A percentile compares a stretch with the other conserved stretches of the same genome.
phyloP scores from a whole-genome alignment of 2,797 vertebrate species.

The Borostomias antarcticus region DNA sequence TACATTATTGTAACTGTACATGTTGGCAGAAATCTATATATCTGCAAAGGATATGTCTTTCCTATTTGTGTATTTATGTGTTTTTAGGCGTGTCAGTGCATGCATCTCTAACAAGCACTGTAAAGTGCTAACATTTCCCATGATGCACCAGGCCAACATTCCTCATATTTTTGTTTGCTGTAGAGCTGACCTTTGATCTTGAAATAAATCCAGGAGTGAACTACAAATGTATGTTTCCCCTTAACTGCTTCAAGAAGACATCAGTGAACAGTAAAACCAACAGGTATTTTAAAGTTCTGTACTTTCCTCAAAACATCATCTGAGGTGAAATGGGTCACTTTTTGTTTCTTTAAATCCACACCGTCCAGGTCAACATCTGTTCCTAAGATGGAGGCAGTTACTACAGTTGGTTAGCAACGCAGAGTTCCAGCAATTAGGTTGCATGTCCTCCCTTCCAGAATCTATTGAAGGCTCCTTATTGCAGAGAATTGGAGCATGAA shows the following conservation, averaged over 20 bases:
- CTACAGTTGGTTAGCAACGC: too few relatives aligned
- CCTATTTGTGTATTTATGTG: slow-evolving; percentile 4
- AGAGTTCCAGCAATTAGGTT: too few relatives aligned
- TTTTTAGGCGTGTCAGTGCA: slow-evolving; percentile 18
- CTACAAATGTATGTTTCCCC: too few relatives aligned
- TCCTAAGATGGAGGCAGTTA: too few relatives aligned
- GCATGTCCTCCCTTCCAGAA: slow-evolving; percentile 42
- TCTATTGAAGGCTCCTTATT: slow-evolving; percentile 51
- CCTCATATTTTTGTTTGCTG: slow-evolving; percentile 1
- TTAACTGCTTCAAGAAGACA: too few relatives aligned
- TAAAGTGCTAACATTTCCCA: slow-evolving; percentile 26
- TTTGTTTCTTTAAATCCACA: too few relatives aligned
- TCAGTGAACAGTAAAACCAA: too few relatives aligned
- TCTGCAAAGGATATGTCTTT: not conserved
- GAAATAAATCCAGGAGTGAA: slow-evolving; percentile 25
- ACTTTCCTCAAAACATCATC: too few relatives aligned
- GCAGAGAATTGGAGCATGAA: slow-evolving; percentile 71
- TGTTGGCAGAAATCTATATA: not conserved
- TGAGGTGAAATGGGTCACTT: too few relatives aligned
- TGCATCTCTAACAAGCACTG: slow-evolving; percentile 3
- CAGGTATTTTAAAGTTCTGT: too few relatives aligned
- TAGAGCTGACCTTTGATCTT: slow-evolving; percentile 10
- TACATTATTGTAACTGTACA: not conserved
- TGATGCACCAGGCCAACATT: slow-evolving; percentile 16
- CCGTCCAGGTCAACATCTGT: too few relatives aligned